These are phyloP conservation scores for Psix sp. DNA, from an alignment of 1,140 invertebrate genomes.

Conservation along the genomic window DNA sequence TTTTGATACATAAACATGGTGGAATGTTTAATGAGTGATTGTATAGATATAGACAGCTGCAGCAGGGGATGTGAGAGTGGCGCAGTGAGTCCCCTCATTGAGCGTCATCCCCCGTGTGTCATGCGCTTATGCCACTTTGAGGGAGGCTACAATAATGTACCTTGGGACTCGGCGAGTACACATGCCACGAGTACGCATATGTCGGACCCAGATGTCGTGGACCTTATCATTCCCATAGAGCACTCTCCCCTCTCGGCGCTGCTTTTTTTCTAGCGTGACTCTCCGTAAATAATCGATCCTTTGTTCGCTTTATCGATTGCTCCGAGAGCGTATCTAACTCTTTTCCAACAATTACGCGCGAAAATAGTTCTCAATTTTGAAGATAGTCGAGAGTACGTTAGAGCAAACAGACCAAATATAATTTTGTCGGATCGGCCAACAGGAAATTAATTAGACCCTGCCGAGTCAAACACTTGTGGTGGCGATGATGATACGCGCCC, in stretches of 20 bases:
- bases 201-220: conserved; percentile 66
- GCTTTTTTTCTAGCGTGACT: conserved; percentile 8
- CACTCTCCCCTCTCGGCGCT: conserved; percentile 6
- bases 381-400: too few relatives aligned
- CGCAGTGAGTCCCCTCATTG: conserved; percentile 25
- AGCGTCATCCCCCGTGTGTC: conserved; percentile 52
- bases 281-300: conserved; percentile 55
- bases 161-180: conserved; percentile 63
- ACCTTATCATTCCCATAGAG: conserved; percentile 62
- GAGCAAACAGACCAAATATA: too few relatives aligned
- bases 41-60: conserved; percentile 48
- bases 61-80: conserved; percentile 28
- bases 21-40: not conserved
- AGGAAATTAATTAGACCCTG: too few relatives aligned
- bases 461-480: too few relatives aligned
- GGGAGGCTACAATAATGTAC: conserved; percentile 66
- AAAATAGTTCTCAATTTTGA: too few relatives aligned
- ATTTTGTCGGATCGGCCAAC: too few relatives aligned
- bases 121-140: conserved; percentile 61
- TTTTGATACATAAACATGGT: not conserved
- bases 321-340: too few relatives aligned
- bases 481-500: too few relatives aligned
- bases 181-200: conserved; percentile 64
- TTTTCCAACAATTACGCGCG: too few relatives aligned
- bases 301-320: too few relatives aligned